Conservation (phyloP, 2,113 vertebrate genomes). For the Callaeas wilsoni region DNA sequence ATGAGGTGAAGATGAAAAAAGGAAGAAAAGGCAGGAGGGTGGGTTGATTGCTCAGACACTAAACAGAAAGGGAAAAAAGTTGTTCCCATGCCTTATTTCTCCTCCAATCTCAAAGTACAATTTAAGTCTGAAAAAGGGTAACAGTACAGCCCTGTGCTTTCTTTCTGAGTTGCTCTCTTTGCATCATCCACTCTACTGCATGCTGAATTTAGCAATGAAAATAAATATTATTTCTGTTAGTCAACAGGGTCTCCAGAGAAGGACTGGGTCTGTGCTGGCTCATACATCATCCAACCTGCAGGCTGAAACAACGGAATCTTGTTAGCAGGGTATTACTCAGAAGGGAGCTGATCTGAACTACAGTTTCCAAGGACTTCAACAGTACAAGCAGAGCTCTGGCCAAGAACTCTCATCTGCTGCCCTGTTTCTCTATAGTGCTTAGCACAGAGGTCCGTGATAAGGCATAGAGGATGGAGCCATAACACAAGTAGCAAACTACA, state of each 20-base stretch:
- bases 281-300: conserved; percentile 16
- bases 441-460: not conserved
- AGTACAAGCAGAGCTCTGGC: not conserved
- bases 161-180: not conserved
- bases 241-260: conserved; percentile 22
- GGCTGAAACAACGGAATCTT: not conserved
- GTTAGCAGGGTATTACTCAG: not conserved
- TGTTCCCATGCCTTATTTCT: not conserved
- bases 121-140: not conserved
- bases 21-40: not conserved
- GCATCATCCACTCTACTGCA: not conserved
- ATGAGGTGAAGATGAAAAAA: conserved; percentile 8
- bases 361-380: not conserved
- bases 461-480: not conserved
- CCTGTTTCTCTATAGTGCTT: not conserved
- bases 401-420: not conserved
- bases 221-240: conserved; percentile 21
- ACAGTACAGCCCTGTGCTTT: not conserved
- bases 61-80: not conserved
- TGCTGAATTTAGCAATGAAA: conserved; percentile 15
- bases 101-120: not conserved
- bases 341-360: not conserved
- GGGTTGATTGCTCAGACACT: not conserved
- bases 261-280: conserved; percentile 13
- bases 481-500: not conserved